These are phyloP conservation scores for Terrapene triunguis DNA, from an alignment of 2,113 vertebrate species.

Conservation along the genomic window DNA sequence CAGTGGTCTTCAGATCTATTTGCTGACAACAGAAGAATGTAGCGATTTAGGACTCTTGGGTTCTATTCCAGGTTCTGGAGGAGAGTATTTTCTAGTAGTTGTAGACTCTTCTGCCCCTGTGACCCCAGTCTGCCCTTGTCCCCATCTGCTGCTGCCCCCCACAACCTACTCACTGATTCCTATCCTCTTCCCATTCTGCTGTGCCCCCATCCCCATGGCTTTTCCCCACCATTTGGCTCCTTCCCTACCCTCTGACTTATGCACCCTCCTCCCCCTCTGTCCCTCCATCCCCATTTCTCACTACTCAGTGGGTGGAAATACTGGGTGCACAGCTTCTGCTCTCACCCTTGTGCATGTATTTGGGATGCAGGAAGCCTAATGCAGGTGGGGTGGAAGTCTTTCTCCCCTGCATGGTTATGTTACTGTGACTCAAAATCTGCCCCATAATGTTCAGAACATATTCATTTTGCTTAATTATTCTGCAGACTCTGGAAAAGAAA, in stretches of 20 bases:
- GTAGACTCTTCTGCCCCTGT: background rate
- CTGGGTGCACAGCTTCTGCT: background rate
- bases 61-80: background rate
- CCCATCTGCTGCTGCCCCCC: background rate
- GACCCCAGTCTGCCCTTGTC: background rate
- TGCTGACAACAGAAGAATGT: background rate
- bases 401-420: background rate
- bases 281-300: background rate
- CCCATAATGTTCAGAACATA: background rate
- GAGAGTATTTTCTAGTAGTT: background rate
- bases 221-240: background rate
- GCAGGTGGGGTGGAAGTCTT: background rate
- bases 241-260: background rate
- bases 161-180: background rate
- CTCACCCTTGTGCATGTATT: background rate
- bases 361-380: background rate
- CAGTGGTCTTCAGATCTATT: background rate
- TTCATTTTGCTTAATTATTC: slow-evolving; percentile 35
- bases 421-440: background rate
- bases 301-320: background rate
- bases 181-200: background rate
- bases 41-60: background rate
- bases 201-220: background rate
- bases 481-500: slow-evolving; percentile 84
- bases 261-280: background rate